phyloP scores from a whole-genome alignment of 2,888 invertebrate genomes.

The Melinopterus prodromus region DNA sequence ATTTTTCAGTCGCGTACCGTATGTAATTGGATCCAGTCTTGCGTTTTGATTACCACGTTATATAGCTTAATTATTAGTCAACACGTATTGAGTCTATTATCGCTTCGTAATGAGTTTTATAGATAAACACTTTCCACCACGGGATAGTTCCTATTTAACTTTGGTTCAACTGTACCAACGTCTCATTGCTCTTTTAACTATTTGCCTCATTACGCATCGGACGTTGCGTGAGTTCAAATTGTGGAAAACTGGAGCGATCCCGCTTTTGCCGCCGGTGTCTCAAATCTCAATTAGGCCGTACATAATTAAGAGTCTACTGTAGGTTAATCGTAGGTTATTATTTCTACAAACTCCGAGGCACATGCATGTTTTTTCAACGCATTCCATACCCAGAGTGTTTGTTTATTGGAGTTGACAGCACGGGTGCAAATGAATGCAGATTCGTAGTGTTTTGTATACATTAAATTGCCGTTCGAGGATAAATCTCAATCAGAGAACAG shows the following conservation, averaged over 20 bases:
- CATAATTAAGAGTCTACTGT: not conserved
- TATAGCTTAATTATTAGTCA: not conserved
- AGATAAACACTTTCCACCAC: not conserved
- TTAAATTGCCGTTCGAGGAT: not conserved
- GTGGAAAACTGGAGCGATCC: constrained; percentile 7
- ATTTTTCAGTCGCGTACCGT: not conserved
- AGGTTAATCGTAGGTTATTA: not conserved
- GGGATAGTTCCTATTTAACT: not conserved
- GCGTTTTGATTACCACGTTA: not conserved
- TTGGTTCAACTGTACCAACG: not conserved
- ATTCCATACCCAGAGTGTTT: not conserved
- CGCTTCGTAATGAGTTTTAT: not conserved
- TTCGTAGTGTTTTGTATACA: not conserved
- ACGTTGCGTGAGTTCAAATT: not conserved
- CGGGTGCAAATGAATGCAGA: not conserved
- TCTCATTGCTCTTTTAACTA: not conserved
- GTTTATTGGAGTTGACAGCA: not conserved
- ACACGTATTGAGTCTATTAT: not conserved
- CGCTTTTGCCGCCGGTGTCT: not conserved
- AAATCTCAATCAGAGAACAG: not conserved
- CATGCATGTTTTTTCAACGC: not conserved
- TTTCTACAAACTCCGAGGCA: not conserved
- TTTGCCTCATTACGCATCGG: not conserved
- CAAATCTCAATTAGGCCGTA: not conserved
- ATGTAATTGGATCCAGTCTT: not conserved